Base-by-base conservation (phyloP, 2,888 invertebrate species). In the Tipula lateralis region DNA sequence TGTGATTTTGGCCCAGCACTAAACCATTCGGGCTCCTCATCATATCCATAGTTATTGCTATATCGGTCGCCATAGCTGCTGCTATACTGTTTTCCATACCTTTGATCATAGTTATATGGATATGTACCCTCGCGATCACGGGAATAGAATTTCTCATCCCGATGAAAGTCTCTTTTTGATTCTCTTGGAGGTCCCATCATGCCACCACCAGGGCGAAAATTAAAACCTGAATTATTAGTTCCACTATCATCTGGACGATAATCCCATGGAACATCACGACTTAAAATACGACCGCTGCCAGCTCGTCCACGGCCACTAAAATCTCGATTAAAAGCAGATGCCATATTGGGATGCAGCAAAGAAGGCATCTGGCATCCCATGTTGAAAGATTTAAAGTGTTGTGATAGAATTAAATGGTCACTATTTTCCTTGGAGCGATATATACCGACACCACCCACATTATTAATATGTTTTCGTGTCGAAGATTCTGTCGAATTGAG, bases 1-100 rank as follows among this genome's bases (percentile, higher is more conserved):
- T 89, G 87, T 2, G 89, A 89, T 30, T 89, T 89, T 29, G 89
- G 89, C 4, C 89, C 89, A 85, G 89, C 89, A 85, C 89, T 89
- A 85, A 89, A 89, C 89, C 89, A 89, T 84, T 89, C 89, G 0
- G 89, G 89, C 84, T 89, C 89, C 12, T 89, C 82, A 85, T 86
- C 66, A 66, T 66, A 66, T 24, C 24, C 66, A 66, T 44, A 66
- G 24, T 24, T 66, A 66, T 24, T 66, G 24, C 66, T 24, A 12
- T 66, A 66, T 9, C 66, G 66, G 9, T 66, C 66, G 12, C 19
- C 66, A 24, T 66, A 66, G 9, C 66, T 66, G 9, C 66, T 66
- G 0, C 66, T 66, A 24, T 66, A 66, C 24, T 66, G 66, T 9
- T 9, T 66, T 66, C 24, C 24, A 19, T 24, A 66, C 3, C 66